Conservation (phyloP, 2,797 vertebrate genomes). For the Jordanella pulchra region DNA sequence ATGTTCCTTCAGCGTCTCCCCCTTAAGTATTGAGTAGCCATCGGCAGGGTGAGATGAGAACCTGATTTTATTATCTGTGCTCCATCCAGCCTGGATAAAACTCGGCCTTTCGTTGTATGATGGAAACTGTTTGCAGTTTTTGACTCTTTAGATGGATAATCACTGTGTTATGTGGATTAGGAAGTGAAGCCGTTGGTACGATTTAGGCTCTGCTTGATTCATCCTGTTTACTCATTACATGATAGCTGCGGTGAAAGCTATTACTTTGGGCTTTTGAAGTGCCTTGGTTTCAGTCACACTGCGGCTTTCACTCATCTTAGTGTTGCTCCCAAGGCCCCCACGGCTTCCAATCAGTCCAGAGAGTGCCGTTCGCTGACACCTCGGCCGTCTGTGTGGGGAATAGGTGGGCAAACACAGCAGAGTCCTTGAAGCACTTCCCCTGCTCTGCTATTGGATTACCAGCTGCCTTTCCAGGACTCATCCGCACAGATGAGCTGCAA, state of each 20-base stretch:
- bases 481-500: slow-evolving; percentile 78
- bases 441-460: slow-evolving; percentile 80
- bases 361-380: slow-evolving; percentile 55
- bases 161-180: slow-evolving; percentile 29
- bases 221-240: slow-evolving; percentile 72
- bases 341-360: slow-evolving; percentile 61
- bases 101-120: background rate
- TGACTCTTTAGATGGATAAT: slow-evolving; percentile 28
- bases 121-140: background rate
- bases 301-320: slow-evolving; percentile 54
- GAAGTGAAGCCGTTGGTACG: slow-evolving; percentile 44
- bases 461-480: slow-evolving; percentile 72
- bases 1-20: slow-evolving; percentile 26
- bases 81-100: background rate
- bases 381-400: slow-evolving; percentile 59
- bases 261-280: slow-evolving; percentile 70
- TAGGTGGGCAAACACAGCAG: slow-evolving; percentile 70
- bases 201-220: slow-evolving; percentile 49
- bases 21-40: slow-evolving; percentile 7
- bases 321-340: slow-evolving; percentile 38
- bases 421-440: slow-evolving; percentile 79
- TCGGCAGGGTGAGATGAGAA: background rate
- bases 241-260: slow-evolving; percentile 63
- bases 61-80: background rate
- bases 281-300: slow-evolving; percentile 60